Evolutionary conservation across 2,797 vertebrate species (phyloP).

Genomic region (Ptychadena robeensis): DNA sequence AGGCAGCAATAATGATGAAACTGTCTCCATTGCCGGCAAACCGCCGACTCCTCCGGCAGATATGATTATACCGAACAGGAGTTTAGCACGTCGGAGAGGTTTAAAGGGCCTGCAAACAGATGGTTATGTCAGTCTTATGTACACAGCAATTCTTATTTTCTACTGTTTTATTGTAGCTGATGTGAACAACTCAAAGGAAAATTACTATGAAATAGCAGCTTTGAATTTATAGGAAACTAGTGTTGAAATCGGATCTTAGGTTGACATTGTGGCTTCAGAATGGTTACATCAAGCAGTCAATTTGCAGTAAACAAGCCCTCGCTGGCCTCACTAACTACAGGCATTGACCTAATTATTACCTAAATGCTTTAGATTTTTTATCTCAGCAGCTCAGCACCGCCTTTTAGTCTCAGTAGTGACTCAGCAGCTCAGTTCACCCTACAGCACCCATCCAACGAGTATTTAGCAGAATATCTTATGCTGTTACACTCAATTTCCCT

Average conservation of each 20-base stretch:
- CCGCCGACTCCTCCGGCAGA: conserved; percentile 6
- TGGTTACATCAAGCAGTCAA: too few relatives aligned
- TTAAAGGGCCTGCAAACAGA: conserved; percentile 15
- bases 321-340: too few relatives aligned
- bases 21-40: conserved; percentile 13
- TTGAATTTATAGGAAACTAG: too few relatives aligned
- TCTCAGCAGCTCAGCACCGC: neutral
- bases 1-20: conserved; percentile 16
- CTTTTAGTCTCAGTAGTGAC: too few relatives aligned
- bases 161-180: neutral
- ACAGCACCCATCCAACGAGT: too few relatives aligned
- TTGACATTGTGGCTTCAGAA: too few relatives aligned
- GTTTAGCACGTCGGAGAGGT: neutral
- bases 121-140: conserved; percentile 7
- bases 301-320: too few relatives aligned
- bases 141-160: neutral
- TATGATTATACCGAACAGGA: conserved; percentile 26
- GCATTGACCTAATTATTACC: too few relatives aligned
- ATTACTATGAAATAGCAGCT: neutral
- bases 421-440: too few relatives aligned
- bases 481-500: too few relatives aligned
- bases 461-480: too few relatives aligned
- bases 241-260: too few relatives aligned
- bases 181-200: neutral
- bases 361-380: neutral